Evolutionary conservation across 2,797 vertebrate genomes (phyloP), one percentile per base, ranked within the genome.

Genomic region (Synanceia verrucosa): DNA sequence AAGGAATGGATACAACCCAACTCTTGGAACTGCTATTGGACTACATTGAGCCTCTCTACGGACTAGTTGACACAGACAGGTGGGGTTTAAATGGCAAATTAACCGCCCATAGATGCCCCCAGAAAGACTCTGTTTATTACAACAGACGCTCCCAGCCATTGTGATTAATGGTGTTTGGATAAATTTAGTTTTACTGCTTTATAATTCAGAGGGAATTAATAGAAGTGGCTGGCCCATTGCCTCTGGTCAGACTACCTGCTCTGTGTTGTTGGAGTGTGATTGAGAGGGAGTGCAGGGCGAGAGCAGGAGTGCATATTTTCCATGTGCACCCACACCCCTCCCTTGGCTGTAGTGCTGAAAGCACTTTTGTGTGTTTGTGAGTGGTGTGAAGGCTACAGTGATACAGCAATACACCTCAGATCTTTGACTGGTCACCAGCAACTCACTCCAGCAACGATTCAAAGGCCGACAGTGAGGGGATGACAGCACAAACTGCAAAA

Each of bases 111-210:
- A 70, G 77, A 86, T 75, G 79, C 72, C 80, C 61, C 52, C 62
- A 82, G 79, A 81, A 88, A 75, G 65, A 76, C 56, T 76, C 71
- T 41, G 64, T 73, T 87, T 79, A 86, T 84, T 79, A 80, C 69
- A 62, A 33, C 23, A 70, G 51, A 73, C 19, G 23, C 71, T 64
- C 60, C 55, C 10, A 28, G 72, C 74, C 83, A 71, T 89, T 86
- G 81, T 88, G 89, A 91, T 90, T 87, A 88, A 91, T 86, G 76
- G 47, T 81, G 87, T 89, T 90, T 89, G 83, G 76, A 73, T 83
- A 82, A 70, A 86, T 86, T 68, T 69, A 8, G 58, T 81, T 91
- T 90, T 80, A 83, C 58, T 62, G 82, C 82, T 76, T 79, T 70
- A 68, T 83, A 87, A 88, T 86, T 86, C 58, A 72, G 58, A 34